These are phyloP conservation scores for Rhingia rostrata DNA, from an alignment of 2,888 invertebrate species.

Conservation along the genomic window DNA sequence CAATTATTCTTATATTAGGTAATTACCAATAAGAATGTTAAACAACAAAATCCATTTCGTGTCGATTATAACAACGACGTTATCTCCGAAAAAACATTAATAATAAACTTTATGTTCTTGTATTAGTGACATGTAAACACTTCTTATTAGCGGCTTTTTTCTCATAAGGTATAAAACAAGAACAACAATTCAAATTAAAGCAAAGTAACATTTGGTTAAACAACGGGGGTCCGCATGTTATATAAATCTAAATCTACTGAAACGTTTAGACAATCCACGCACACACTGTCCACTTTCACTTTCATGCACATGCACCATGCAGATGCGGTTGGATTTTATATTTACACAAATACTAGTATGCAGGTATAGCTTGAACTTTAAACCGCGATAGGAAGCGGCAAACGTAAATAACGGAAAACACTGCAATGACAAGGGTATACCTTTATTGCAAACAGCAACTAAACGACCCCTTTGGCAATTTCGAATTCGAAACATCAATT, in stretches of 20 bases:
- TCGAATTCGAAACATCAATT: constrained; percentile 35
- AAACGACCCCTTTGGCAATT: background rate
- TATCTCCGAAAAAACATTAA: constrained; percentile 7
- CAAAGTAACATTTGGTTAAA: background rate
- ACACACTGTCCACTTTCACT: constrained; percentile 39
- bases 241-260: constrained; percentile 12
- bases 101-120: background rate
- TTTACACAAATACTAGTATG: background rate
- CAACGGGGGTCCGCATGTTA: background rate
- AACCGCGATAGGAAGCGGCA: background rate
- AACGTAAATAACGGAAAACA: constrained; percentile 1
- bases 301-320: constrained; percentile 1
- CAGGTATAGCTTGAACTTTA: constrained; percentile 16
- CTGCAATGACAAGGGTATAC: background rate
- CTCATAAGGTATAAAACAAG: background rate
- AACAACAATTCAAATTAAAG: background rate
- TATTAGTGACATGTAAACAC: constrained; percentile 39
- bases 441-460: constrained; percentile 14
- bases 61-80: constrained; percentile 11
- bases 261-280: constrained; percentile 5
- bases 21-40: background rate
- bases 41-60: background rate
- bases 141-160: constrained; percentile 19
- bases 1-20: constrained; percentile 20
- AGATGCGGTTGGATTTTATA: background rate